Evolutionary conservation across 2,888 invertebrate species (phyloP).

Genomic region (Xiphydria camelus): DNA sequence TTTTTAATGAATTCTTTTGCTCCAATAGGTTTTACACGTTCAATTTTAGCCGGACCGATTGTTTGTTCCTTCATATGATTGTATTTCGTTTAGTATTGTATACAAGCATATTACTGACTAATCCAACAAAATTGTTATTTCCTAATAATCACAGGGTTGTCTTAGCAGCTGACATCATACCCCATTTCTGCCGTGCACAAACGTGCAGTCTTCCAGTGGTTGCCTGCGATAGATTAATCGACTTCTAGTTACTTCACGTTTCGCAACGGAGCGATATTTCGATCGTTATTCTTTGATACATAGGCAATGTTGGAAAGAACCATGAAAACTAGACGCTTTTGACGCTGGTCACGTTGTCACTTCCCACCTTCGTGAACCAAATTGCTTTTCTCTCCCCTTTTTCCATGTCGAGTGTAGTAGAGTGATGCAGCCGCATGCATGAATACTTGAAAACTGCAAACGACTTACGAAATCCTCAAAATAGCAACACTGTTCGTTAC

Average conservation of each 20-base stretch:
- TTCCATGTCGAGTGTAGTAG: no score
- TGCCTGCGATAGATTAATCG: conserved; percentile 43
- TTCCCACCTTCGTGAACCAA: not conserved
- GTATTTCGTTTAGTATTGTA: conserved; percentile 46
- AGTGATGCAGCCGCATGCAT: no score
- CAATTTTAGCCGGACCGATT: conserved; percentile 48
- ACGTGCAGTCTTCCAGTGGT: conserved; percentile 52
- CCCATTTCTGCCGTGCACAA: conserved; percentile 51
- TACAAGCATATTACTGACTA: conserved; percentile 42
- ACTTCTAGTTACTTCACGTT: conserved; percentile 12
- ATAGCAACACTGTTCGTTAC: no score
- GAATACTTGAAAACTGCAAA: no score
- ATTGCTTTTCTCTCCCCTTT: not conserved
- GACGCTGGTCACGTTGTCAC: not conserved
- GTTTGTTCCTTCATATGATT: conserved; percentile 41
- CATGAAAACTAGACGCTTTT: conserved; percentile 2
- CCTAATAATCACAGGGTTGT: conserved; percentile 57
- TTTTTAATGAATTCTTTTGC: conserved; percentile 47
- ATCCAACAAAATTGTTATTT: conserved; percentile 50
- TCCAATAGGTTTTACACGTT: conserved; percentile 55
- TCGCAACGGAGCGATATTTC: conserved; percentile 37
- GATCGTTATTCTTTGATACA: conserved; percentile 33
- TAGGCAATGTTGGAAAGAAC: conserved; percentile 31
- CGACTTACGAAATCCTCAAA: no score
- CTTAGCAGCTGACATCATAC: conserved; percentile 56